Base-by-base conservation (phyloP, 2,888 invertebrate species). In the Zeuzera pyrina region DNA sequence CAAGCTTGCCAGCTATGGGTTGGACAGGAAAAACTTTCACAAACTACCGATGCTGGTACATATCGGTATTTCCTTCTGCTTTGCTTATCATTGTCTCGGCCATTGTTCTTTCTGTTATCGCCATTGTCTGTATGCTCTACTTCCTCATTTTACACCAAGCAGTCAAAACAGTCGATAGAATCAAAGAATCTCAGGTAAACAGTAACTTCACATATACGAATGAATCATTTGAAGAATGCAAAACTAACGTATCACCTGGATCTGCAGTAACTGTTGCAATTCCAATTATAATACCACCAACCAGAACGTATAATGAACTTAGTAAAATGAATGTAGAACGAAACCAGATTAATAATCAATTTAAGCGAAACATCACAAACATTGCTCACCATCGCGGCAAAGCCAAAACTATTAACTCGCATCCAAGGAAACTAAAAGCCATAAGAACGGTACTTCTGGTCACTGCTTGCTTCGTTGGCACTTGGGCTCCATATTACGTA, bases 401-500 rank as follows among this genome's bases (percentile, higher is more conserved):
- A 34, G 47, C 51, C 1, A 48, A 40, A 25, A 42, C 43, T 7
- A 13, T 51, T 10, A 48, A 50, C 15, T 40, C 46, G 26, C 47
- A 58, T 35, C 84, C 83, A 0, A 84, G 76, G 34, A 86, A 86
- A 51, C 73, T 85, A 56, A 87, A 85, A 50, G 87, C 87, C 1
- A 78, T 87, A 2, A 87, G 85, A 63, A 84, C 87, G 11, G 87
- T 87, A 1, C 45, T 85, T n/a, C 68, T 87, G 16, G 85, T 87
- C 2, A 84, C 85, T 1, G 66, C 84, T 3, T 83, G 85, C 41
- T 87, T 87, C 45, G 57, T 87, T 11, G 51, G 85, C 11, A 87
- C 87, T 0, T 87, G 88, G 87, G 71, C 76, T 2, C 87, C 87
- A 0, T 87, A 85, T 47, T 87, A 87, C 40, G 57, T 86, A 2